phyloP scores from a whole-genome alignment of 2,113 vertebrate genomes.

The Limnothrissa miodon region DNA sequence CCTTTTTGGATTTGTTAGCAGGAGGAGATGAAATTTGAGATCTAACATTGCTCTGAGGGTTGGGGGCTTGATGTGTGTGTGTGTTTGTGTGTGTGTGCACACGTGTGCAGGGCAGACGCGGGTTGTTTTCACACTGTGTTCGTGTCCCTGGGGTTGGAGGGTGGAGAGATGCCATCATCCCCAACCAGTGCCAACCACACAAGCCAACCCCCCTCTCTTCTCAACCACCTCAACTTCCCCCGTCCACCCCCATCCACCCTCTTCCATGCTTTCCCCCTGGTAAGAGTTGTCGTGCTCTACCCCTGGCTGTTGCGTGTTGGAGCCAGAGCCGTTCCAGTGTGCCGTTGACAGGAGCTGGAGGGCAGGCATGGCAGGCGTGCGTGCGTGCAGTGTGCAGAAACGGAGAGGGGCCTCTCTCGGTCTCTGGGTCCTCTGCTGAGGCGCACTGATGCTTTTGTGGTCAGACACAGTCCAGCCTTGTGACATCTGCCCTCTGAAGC shows the following conservation, averaged over 20 bases:
- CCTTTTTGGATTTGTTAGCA: constrained; percentile 41
- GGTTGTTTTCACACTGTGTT: constrained; percentile 22
- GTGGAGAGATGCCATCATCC: not conserved
- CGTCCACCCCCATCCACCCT: not conserved
- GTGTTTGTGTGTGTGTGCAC: not conserved
- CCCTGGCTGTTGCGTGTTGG: not conserved
- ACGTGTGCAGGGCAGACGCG: not conserved
- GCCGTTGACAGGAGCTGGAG: not conserved
- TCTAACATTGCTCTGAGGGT: not conserved
- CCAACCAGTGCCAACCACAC: not conserved
- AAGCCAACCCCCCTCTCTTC: not conserved
- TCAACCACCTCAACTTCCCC: not conserved
- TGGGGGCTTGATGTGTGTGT: not conserved
- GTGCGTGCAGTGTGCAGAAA: not conserved
- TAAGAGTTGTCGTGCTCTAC: not conserved
- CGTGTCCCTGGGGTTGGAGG: not conserved
- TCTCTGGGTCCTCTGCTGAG: not conserved
- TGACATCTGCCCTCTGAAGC: not conserved
- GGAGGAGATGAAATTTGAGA: constrained; percentile 1
- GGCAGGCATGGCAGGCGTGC: not conserved
- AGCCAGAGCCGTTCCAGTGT: not conserved
- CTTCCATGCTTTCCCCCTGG: not conserved
- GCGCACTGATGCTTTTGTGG: not conserved
- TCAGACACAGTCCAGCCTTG: not conserved
- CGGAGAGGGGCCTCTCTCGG: not conserved